phyloP scores from a whole-genome alignment of 2,113 vertebrate species.

The Dasypus novemcinctus region DNA sequence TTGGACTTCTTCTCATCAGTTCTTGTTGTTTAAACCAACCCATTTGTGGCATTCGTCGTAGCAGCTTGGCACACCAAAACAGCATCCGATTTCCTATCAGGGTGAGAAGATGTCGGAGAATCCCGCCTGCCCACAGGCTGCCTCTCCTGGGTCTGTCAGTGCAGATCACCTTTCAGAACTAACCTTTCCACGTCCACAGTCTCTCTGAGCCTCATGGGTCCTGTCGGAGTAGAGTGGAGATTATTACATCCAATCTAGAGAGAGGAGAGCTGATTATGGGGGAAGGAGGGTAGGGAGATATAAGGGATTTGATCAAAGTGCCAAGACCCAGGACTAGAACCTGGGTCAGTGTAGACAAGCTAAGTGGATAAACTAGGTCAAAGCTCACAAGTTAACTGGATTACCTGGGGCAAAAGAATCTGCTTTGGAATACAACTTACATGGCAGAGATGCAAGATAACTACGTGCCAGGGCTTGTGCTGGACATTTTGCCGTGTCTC shows the following conservation, averaged over 20 bases:
- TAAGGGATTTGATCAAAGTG: background rate
- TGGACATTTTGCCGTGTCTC: background rate
- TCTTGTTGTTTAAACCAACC: no score
- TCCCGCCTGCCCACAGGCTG: background rate
- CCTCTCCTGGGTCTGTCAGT: background rate
- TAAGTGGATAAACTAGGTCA: background rate
- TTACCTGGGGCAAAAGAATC: background rate
- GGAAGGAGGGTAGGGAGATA: background rate
- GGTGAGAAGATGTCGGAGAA: background rate
- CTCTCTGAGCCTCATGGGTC: background rate
- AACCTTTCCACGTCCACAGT: background rate
- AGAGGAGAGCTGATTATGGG: background rate
- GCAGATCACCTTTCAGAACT: background rate
- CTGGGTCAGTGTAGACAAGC: background rate
- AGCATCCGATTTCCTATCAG: background rate
- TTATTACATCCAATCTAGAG: background rate
- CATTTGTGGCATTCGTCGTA: no score
- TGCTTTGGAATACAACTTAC: background rate
- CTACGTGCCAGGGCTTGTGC: fast-evolving
- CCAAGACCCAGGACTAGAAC: background rate
- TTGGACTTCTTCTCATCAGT: no score
- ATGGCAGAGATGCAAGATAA: fast-evolving
- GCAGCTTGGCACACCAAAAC: no score
- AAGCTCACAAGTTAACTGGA: background rate
- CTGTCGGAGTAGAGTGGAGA: background rate